Evolutionary conservation across 1,140 invertebrate species (phyloP).

Genomic region (Leptopilina boulardi): DNA sequence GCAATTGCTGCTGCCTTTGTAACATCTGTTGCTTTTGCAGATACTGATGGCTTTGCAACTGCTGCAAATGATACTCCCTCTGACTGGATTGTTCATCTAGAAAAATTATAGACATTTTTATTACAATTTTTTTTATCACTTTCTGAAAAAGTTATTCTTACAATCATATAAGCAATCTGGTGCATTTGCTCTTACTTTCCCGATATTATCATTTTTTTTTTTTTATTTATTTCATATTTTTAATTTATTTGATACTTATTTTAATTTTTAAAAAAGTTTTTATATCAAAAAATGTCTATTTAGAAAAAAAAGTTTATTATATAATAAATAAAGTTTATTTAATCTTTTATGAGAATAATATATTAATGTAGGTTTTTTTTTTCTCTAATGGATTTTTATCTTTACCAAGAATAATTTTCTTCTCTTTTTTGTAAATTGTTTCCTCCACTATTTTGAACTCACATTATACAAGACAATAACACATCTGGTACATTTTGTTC

Average conservation of each 20-base stretch:
- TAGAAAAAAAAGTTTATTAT: no score
- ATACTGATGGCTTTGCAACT: constrained; percentile 49
- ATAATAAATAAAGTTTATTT: no score
- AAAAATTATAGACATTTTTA: constrained; percentile 47
- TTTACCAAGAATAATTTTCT: no score
- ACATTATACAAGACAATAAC: no score
- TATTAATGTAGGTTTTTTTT: no score
- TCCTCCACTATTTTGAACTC: no score
- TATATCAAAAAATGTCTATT: no score
- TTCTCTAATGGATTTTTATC: no score
- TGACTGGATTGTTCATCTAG: constrained; percentile 59
- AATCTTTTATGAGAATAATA: no score
- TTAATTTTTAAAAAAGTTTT: no score
- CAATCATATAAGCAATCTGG: background rate
- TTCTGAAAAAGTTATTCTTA: background rate
- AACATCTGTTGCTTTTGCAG: constrained; percentile 40
- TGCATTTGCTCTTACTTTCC: background rate
- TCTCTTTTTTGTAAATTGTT: no score
- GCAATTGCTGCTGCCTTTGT: constrained; percentile 42
- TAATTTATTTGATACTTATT: background rate
- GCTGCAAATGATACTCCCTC: constrained; percentile 56
- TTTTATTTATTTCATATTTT: constrained; percentile 11
- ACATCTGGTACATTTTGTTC: no score
- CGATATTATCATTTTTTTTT: background rate
- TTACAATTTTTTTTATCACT: constrained; percentile 11